These are phyloP conservation scores for Tridacna gigas DNA, from an alignment of 2,888 invertebrate genomes.

Conservation along the genomic window DNA sequence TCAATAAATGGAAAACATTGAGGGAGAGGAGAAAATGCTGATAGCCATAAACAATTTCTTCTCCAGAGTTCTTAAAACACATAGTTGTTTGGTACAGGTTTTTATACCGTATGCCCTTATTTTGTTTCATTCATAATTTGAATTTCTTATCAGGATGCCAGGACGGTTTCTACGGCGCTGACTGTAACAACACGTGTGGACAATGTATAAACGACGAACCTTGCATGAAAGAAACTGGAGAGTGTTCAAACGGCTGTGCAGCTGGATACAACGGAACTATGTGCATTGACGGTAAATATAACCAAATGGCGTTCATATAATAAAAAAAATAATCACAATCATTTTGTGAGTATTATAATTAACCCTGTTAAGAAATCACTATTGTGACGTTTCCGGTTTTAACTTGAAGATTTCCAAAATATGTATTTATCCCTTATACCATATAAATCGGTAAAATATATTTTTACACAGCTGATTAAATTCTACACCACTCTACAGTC, in stretches of 20 bases:
- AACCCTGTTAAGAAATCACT: too few relatives aligned
- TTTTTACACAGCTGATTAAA: too few relatives aligned
- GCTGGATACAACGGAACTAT: slow-evolving; percentile 43
- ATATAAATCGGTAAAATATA: too few relatives aligned
- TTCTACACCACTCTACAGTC: too few relatives aligned
- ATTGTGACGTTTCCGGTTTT: too few relatives aligned
- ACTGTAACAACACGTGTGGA: slow-evolving; percentile 24
- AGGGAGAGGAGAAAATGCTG: too few relatives aligned
- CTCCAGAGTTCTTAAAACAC: neutral
- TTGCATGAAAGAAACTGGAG: slow-evolving; percentile 57
- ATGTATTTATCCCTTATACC: too few relatives aligned
- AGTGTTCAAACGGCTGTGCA: slow-evolving; percentile 55
- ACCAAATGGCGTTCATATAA: neutral
- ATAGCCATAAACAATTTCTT: neutral
- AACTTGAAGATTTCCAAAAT: too few relatives aligned
- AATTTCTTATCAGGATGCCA: neutral
- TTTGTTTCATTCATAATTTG: neutral
- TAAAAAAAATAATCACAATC: too few relatives aligned
- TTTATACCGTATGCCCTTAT: neutral
- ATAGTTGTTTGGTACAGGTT: neutral
- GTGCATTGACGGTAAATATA: slow-evolving; percentile 41
- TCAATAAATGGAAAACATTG: too few relatives aligned
- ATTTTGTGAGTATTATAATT: too few relatives aligned
- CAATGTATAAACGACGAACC: slow-evolving; percentile 49
- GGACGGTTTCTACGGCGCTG: slow-evolving; percentile 4